Evolutionary conservation across 2,888 invertebrate species (phyloP), one percentile per base, ranked within the genome.

Genomic region (Polylopha cassiicola): DNA sequence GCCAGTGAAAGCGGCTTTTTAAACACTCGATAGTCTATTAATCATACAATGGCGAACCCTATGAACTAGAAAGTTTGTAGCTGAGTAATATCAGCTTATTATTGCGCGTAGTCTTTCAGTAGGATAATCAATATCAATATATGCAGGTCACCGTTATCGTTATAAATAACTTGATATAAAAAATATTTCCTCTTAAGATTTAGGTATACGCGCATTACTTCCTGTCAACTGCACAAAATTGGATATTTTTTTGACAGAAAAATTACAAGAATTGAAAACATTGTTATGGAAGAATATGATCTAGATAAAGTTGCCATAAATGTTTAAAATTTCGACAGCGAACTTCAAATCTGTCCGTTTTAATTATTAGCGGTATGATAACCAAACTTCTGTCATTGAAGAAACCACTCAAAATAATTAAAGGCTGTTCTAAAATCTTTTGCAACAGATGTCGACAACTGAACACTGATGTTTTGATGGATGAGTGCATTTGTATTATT

Each of bases 21-120:
- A 73, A 73, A 65, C 71, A 63, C 67, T 73, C 66, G 60, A 51
- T 58, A 60, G 61, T 67, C 67, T 63, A 77, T 76, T 69, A 77
- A 75, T 75, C 69, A 75, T 73, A 58, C 55, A 54, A 63, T 66
- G 67, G 71, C 71, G 70, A 58, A 69, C 58, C 51, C 52, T 55
- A 45, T 54, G 50, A 58, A 62, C 61, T 63, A 62, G 46, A 53
- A 45, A 50, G 44, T 53, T 48, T 41, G 20, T 21, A 36, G 30
- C 18, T 21, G 41, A 36, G 24, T 38, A 14, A 41, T 41, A 30
- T 33, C 17, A 33, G 27, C 24, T 41, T 24, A 29, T 29, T 39
- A 34, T 34, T 29, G 22, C 17, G 24, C 26, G 29, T 11, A 36
- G 20, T 30, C 20, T 41, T 22, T n/a, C n/a, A n/a, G n/a, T n/a